Base-by-base conservation (phyloP, 1,140 invertebrate genomes). In the Cyclargus thomasi region DNA sequence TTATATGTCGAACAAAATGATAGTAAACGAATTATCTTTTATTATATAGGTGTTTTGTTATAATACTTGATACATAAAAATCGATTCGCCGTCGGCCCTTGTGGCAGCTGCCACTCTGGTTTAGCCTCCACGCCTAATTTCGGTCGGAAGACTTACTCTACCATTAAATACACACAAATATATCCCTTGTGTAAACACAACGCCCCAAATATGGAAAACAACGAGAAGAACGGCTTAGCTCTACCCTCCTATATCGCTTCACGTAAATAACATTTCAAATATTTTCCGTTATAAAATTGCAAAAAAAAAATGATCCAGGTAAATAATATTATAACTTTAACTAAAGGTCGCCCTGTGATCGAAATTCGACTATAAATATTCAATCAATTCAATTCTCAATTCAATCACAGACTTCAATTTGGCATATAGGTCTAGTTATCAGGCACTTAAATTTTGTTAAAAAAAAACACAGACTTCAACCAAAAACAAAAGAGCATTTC, bases 91-190 rank as follows among this genome's bases (percentile, higher is more conserved):
- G 75, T 72, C 75, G 75, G 75, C 74, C 68, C 70, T 66, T 77
- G 78, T 81, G 85, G 85, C 86, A 89, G 85, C 86, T 89, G 86
- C 83, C 78, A 83, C 85, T 86, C 86, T 83, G 83, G 85, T 89
- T 89, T 88, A 89, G 75, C 76, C 77, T 88, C 83, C 80, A 82
- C 85, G 85, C 84, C 82, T 86, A 85, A 89, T 85, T 88, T 88
- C 84, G 82, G 82, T 85, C 77, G 80, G 84, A 82, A 86, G 84
- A 83, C 82, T 88, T 89, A 88, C 88, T 89, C 83, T 89, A 89
- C 86, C 84, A 87, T 86, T 89, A 86, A 87, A 89, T 88, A 86
- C 81, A 87, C 85, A 86, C 82, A 86, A 82, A 85, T 89, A 85
- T 89, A 87, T 85, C 83, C 84, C 83, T 81, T 88, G 79, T 77